Evolutionary conservation across 2,888 invertebrate genomes (phyloP), one percentile per base, ranked within the genome.

Genomic region (Schizaphis graminum): DNA sequence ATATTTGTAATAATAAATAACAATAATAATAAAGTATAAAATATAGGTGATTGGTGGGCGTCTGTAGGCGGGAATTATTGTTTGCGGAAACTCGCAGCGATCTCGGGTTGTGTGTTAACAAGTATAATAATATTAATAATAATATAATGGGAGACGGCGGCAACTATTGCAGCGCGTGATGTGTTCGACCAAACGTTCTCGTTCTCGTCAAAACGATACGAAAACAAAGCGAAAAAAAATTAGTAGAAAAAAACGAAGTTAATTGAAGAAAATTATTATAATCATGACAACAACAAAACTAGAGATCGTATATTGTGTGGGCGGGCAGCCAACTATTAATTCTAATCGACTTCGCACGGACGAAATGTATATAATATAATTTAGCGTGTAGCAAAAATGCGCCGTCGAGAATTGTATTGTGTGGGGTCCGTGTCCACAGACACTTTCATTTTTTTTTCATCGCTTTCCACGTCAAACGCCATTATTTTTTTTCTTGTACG

Each of bases 371-470:
- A 49, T 92, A 92, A 49, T 92, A 92, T 87, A 61, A 91, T 91
- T 89, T 85, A 5, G 44, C 35, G 77, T 56, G 91, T 53, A 44
- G 85, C 85, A 85, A 85, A 91, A 85, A 92, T 44, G 87, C 47
- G 3, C 53, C 16, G 11, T 56, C 28, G 56, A 57, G 85, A 91
- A 91, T 92, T 86, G 57, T 87, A 87, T 86, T 86, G 47, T 86
- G 86, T 57, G 77, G 35, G 86, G 44, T 47, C 86, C 28, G 77
- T 53, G 67, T 67, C 77, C 61, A 5, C 87, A 49, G 28, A 88
- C 67, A 89, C 92, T 93, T 93, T 93, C 88, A 77, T 93, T 93
- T 93, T 92, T 91, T 77, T 92, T 53, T 77, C 87, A 49, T 44
- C 77, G 53, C 92, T 93, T 89, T 93, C 88, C 89, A 89, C 56